phyloP scores from a whole-genome alignment of 2,888 invertebrate species.

The Endomychus coccineus region DNA sequence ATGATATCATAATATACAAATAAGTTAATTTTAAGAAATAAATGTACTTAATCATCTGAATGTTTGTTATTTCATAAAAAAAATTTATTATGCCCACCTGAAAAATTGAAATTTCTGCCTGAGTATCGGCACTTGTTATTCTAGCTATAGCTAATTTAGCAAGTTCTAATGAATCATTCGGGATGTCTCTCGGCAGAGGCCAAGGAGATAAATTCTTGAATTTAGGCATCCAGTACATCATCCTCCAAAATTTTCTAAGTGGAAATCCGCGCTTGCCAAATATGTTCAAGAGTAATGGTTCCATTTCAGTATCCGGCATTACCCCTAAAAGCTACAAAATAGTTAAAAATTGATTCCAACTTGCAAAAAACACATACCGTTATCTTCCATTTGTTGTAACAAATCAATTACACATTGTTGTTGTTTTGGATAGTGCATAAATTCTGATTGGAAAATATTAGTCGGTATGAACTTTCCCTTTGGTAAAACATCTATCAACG shows the following conservation, averaged over 20 bases:
- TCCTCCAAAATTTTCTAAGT: slow-evolving; percentile 66
- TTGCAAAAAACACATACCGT: slow-evolving; percentile 62
- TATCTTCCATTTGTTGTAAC: slow-evolving; percentile 90
- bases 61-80: too few species aligned
- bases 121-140: slow-evolving; percentile 75
- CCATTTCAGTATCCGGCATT: slow-evolving; percentile 85
- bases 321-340: too few species aligned
- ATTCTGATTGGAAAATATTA: slow-evolving; percentile 79
- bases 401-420: slow-evolving; percentile 90
- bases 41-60: too few species aligned
- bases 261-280: slow-evolving; percentile 76
- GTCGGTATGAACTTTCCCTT: slow-evolving; percentile 80
- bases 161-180: slow-evolving; percentile 66
- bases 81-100: too few species aligned
- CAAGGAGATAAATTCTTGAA: slow-evolving; percentile 86
- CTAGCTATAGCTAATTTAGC: slow-evolving; percentile 76
- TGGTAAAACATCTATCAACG: slow-evolving; percentile 76
- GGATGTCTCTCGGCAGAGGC: slow-evolving; percentile 70
- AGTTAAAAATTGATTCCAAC: too few species aligned
- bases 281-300: slow-evolving; percentile 69
- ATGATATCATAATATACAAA: too few species aligned
- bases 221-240: slow-evolving; percentile 92
- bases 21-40: too few species aligned
- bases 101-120: slow-evolving; percentile 58
- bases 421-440: slow-evolving; percentile 92